Evolutionary conservation across 2,797 vertebrate genomes (phyloP), one percentile per base, ranked within the genome.

Genomic region (Apogon hyalosoma): DNA sequence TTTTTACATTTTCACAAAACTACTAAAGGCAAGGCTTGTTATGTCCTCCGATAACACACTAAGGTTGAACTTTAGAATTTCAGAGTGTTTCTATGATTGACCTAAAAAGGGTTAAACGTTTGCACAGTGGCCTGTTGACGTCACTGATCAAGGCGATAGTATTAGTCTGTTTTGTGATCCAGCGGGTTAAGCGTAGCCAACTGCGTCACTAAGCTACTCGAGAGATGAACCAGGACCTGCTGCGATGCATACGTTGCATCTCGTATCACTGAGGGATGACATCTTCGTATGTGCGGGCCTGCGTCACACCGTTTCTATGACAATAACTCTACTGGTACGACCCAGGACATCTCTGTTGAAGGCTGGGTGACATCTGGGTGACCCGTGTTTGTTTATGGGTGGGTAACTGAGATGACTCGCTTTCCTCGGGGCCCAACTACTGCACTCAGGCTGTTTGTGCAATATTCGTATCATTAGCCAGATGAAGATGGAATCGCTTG

Each of bases 401-500:
- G 41, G 50, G 21, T 72, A 74, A 82, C 59, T 65, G 52, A 75
- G 70, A 78, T 0, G 3, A 39, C 40, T 69, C 48, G 1, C 64
- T 42, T 54, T 55, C 64, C 57, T 19, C 9, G n/a, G 36, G 84
- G 71, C 56, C 69, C 47, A 18, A 21, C 68, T 45, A 3, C 66
- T 0, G 24, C 50, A 61, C 64, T 66, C 12, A 38, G 45, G 63
- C 73, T 53, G 60, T 58, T 19, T 45, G 60, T 63, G 33, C 69
- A 75, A 65, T 62, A 71, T 63, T 64, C 38, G 31, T 70, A 70
- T 92, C 87, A 84, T 94, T 93, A 92, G 59, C 76, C 11, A 57
- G 87, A 94, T 93, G 81, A 90, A 57, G 62, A 80, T 72, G 31
- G 62, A 82, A 71, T 72, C 56, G 48, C 45, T 84, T 92, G 92